Evolutionary conservation across 2,113 vertebrate genomes (phyloP).

Genomic region (Pluvianellus socialis): DNA sequence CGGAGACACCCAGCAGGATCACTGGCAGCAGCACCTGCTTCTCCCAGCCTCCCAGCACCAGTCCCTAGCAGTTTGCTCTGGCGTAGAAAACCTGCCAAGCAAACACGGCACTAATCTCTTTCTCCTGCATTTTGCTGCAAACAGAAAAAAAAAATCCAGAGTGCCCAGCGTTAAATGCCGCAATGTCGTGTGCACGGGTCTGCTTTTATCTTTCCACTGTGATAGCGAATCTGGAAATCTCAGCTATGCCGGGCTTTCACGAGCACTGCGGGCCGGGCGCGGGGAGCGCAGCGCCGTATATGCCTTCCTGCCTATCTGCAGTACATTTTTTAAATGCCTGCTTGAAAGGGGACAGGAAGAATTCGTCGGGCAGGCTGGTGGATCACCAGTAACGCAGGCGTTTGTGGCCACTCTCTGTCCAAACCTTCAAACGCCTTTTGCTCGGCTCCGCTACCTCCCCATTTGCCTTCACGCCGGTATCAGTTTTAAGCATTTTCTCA

Average conservation of each 20-base stretch:
- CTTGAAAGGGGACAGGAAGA: slow-evolving; percentile 34
- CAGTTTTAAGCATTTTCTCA: neutral
- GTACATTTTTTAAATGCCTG: slow-evolving; percentile 56
- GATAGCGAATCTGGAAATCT: slow-evolving; percentile 24
- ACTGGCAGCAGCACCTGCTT: slow-evolving; percentile 21
- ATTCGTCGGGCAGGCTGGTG: neutral
- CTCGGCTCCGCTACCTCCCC: neutral
- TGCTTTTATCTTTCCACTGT: neutral
- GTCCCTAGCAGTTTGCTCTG: neutral
- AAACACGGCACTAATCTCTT: neutral
- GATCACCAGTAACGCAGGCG: neutral
- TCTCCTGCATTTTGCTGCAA: neutral
- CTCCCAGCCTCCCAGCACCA: neutral
- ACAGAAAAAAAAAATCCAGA: neutral
- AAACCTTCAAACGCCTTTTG: neutral
- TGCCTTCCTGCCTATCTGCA: slow-evolving; percentile 44
- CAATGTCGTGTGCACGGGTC: fast-evolving
- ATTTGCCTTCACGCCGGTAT: neutral
- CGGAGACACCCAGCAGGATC: neutral
- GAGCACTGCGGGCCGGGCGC: neutral
- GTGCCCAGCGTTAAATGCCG: neutral
- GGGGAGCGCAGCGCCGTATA: neutral
- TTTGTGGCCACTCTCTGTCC: neutral
- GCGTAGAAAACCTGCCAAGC: neutral
- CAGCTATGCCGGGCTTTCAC: slow-evolving; percentile 8